Percentiles rank a stretch among this genome's conserved stretches.
Conservation (phyloP, 2,113 vertebrate species). For the Alligator mississippiensis region DNA sequence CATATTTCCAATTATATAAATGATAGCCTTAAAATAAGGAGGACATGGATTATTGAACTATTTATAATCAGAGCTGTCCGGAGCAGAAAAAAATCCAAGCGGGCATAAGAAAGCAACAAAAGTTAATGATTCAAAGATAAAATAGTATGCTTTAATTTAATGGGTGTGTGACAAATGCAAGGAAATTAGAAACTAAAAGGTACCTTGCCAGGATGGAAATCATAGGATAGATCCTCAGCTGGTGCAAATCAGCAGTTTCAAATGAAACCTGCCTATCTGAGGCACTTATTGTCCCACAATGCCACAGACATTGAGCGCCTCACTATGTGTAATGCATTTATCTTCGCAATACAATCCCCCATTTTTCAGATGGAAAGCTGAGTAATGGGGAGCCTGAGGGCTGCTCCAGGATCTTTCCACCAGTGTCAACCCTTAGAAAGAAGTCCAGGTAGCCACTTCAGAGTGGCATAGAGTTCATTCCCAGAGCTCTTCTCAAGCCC, state of each 20-base stretch:
- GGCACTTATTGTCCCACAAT: not conserved
- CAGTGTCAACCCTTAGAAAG: no score
- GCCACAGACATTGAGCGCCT: rapidly evolving
- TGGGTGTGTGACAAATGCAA: conserved; percentile 49
- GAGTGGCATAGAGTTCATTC: no score
- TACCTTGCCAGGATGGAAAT: not conserved
- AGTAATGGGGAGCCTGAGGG: not conserved
- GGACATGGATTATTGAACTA: conserved; percentile 78
- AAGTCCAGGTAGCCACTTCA: no score
- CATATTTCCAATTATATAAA: conserved; percentile 74
- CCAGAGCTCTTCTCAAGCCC: no score
- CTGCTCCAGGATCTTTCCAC: not conserved
- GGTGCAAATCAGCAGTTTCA: not conserved
- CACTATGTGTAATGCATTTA: rapidly evolving
- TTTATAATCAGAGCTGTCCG: conserved; percentile 75
- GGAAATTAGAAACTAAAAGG: conserved; percentile 42
- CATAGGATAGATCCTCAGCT: not conserved
- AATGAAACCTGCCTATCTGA: not conserved
- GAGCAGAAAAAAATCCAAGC: conserved; percentile 64
- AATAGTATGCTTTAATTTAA: conserved; percentile 71
- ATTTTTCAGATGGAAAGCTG: not conserved
- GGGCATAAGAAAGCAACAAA: conserved; percentile 62
- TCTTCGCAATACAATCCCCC: not conserved
- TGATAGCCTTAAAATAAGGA: conserved; percentile 73
- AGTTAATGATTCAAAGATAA: conserved; percentile 74